Base-by-base conservation (phyloP, 2,888 invertebrate genomes). In the Synanthedon formicaeformis region DNA sequence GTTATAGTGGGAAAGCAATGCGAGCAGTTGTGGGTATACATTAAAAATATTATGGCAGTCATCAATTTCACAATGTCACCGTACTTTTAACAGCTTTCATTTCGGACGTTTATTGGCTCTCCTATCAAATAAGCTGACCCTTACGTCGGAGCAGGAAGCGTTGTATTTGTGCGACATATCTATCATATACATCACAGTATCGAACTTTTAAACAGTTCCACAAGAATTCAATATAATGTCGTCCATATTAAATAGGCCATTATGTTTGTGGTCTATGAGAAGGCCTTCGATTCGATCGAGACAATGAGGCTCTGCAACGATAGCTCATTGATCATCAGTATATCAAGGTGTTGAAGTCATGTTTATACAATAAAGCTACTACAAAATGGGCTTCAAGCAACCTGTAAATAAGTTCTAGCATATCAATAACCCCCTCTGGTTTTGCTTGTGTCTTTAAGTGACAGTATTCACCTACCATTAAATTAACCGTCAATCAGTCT, bases 31-130 rank as follows among this genome's bases (percentile, higher is more conserved):
- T 68, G 74, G 70, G 61, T 68, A 69, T 71, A 65, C 78, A 78
- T 83, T 82, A 84, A 84, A 84, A 79, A 73, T 67, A 60, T 83
- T 81, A 84, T 73, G 73, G 70, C 57, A 56, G 69, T 62, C 76
- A 79, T 86, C 72, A 86, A 86, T 86, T 82, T 65, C 50, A 55
- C 61, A 67, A 70, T 75, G 82, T 82, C 83, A 65, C 77, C 72
- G 73, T 72, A 67, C 75, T 71, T 80, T 81, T 75, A 73, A 69
- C 61, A 70, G 69, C 66, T 76, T 81, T 75, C 74, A 72, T 75
- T 79, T 80, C 69, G 76, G 83, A 83, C 81, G 57, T 83, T 84
- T 81, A 84, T 66, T 56, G 60, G 60, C 51, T 52, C 50, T 6
- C 34, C 12, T 41, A 14, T 53, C 18, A 52, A n/a, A 53, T 50